A percentile compares a stretch with the other conserved stretches of the same genome.
These are phyloP conservation scores for Xenentodon cancila DNA, from an alignment of 2,797 vertebrate genomes.

Conservation along the genomic window DNA sequence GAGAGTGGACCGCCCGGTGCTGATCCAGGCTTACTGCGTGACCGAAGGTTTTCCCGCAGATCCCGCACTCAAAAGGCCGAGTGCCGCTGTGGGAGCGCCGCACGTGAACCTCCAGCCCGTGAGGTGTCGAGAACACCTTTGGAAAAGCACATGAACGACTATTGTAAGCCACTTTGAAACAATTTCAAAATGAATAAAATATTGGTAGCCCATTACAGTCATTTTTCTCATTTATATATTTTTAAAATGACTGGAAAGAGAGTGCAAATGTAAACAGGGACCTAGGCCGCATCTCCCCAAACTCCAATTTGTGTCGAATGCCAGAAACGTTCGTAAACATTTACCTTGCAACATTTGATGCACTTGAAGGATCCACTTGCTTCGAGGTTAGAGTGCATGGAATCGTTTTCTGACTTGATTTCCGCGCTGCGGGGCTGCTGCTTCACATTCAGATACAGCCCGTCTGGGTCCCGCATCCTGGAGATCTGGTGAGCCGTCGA, in stretches of 20 bases:
- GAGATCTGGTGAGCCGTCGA: conserved; percentile 41
- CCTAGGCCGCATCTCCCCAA: too few relatives aligned
- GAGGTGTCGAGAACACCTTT: conserved; percentile 97
- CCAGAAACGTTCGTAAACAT: conserved; percentile 6
- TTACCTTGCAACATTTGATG: conserved; percentile 97
- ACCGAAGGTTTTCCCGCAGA: conserved; percentile 98
- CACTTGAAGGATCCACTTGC: conserved; percentile 91
- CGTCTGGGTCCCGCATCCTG: conserved; percentile 55
- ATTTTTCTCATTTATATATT: too few relatives aligned
- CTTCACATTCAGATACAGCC: conserved; percentile 75
- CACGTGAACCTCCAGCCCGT: conserved; percentile 96
- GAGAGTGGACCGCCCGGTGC: conserved; percentile 95
- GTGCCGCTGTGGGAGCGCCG: conserved; percentile 96
- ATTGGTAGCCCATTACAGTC: too few relatives aligned
- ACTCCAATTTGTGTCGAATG: too few relatives aligned
- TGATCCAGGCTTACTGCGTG: conserved; percentile 98
- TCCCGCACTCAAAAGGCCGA: conserved; percentile 94
- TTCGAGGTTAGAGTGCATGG: conserved; percentile 86
- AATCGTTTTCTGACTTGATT: conserved; percentile 89
- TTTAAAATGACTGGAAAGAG: too few relatives aligned
- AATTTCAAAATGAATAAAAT: neutral
- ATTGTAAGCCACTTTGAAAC: neutral
- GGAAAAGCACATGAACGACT: neutral
- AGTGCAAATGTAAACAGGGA: too few relatives aligned
- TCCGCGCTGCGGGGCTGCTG: conserved; percentile 75